Evolutionary conservation across 2,113 vertebrate genomes (phyloP), one percentile per base, ranked within the genome.

Genomic region (Oncorhynchus nerka): DNA sequence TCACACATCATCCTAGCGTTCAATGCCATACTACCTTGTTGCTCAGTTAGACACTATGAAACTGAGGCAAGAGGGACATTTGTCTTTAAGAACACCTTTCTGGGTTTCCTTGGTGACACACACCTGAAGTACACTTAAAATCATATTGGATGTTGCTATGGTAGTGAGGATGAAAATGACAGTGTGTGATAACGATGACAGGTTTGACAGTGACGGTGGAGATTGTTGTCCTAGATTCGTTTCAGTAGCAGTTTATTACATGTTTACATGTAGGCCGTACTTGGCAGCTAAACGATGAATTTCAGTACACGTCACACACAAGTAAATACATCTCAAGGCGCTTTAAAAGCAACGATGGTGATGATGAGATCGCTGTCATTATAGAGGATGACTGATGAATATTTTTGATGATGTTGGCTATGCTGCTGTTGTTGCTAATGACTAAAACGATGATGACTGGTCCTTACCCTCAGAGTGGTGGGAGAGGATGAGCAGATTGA

Each of bases 391-490:
- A 13, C 13, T 16, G 68, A 55, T 55, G 51, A 55, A 22, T n/a
- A 16, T 62, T 4, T 62, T 62, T n/a, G n/a, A 16, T 22, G 59
- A 62, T 22, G n/a, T 62, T 22, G 59, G n/a, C 5, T 24, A 64
- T 69, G 68, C 26, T 30, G 19, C 57, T 22, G 28, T 39, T 16
- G 19, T 22, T 6, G n/a, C 26, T 13, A 26, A 68, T 93, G 94
- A 94, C 51, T 16, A 19, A 62, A 62, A 62, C 59, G n/a, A 24
- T 93, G 94, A 94, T 92, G 91, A 93, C 93, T 92, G 94, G 93
- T 92, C 92, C 94, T 96, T 92, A 99, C 97, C 97, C 94, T 99
- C 98, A 78, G 98, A 99, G 95, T 99, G 98, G 94, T 99, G 98
- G 90, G 97, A 99, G 89, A 99, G 94, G 93, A 98, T 99, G 92